A percentile compares a stretch with the other conserved stretches of the same genome.
phyloP scores from a whole-genome alignment of 2,113 vertebrate genomes.

The Rana temporaria region DNA sequence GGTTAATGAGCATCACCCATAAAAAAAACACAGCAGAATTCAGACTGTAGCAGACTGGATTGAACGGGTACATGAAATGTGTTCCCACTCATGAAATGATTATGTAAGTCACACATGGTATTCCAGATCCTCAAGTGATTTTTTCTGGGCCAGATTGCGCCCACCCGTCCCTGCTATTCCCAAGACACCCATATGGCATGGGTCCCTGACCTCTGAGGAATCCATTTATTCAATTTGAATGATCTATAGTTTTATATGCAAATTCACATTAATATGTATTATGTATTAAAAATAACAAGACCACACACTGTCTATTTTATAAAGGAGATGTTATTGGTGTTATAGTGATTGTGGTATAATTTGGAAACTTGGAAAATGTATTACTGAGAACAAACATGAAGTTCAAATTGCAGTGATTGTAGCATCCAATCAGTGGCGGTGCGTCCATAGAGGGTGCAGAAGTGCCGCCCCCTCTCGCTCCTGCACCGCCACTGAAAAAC shows the following conservation, averaged over 20 bases:
- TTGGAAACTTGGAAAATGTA: no score
- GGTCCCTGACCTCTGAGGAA: not conserved
- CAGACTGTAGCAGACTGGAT: slow-evolving; percentile 14
- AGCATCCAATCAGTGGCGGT: no score
- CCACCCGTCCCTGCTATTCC: slow-evolving; percentile 18
- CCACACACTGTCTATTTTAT: no score
- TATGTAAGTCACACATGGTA: slow-evolving; percentile 51
- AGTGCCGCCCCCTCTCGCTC: no score
- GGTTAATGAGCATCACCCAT: not conserved
- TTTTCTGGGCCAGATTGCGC: slow-evolving; percentile 37
- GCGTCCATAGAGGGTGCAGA: no score
- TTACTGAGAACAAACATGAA: no score
- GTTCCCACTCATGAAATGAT: slow-evolving; percentile 42
- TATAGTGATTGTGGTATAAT: no score
- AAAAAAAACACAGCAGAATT: not conserved
- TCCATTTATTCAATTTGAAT: slow-evolving; percentile 12
- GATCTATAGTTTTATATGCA: not conserved
- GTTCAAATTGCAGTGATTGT: no score
- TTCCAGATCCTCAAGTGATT: slow-evolving; percentile 31
- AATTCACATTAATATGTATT: no score
- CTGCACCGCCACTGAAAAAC: no score
- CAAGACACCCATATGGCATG: slow-evolving; percentile 17
- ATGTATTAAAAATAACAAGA: no score
- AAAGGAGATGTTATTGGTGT: no score
- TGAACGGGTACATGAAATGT: slow-evolving; percentile 40